Evolutionary conservation across 2,888 invertebrate genomes (phyloP), one percentile per base, ranked within the genome.

Genomic region (Ernsta delagoae): DNA sequence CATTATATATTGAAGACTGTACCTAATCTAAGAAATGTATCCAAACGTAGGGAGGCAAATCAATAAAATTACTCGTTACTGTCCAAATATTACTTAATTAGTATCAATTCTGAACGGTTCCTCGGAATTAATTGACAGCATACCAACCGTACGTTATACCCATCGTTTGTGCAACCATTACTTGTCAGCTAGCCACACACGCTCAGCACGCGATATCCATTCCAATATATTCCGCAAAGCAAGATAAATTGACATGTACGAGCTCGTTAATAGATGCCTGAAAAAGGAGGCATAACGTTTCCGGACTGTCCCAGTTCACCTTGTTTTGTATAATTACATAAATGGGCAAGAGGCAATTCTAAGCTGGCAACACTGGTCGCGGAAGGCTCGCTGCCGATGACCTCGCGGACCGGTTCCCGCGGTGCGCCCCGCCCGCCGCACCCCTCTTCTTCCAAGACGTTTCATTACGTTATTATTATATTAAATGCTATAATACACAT

Each of bases 281-380:
- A 77, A 78, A 81, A 82, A 82, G 82, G 79, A 75, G 75, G 75
- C 76, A 65, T 80, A 82, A 83, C 81, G 81, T 82, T 81, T 65
- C 82, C 79, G 78, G 71, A 75, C 71, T 84, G 84, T 83, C 82
- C 86, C 80, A 86, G 82, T 83, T 85, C 79, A 80, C 80, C 80
- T 79, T 66, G 79, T 80, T 81, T 80, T 75, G 80, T 84, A 85
- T 87, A 85, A 84, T 16, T 16, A 16, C 16, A 16, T 16, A 16
- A 16, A 16, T 16, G 16, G 16, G 16, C 16, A 16, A 16, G 16
- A 16, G 16, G 16, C 16, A 16, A 16, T 16, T 16, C 16, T 16
- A 16, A 16, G 16, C 16, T 16, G 16, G 16, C 16, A 16, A 16
- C 16, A 16, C 16, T 16, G 16, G 16, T 16, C 16, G 16, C 16